Percentiles rank a stretch among this genome's conserved stretches.
Conservation (phyloP, 2,888 invertebrate species). For the Lycaena phlaeas region DNA sequence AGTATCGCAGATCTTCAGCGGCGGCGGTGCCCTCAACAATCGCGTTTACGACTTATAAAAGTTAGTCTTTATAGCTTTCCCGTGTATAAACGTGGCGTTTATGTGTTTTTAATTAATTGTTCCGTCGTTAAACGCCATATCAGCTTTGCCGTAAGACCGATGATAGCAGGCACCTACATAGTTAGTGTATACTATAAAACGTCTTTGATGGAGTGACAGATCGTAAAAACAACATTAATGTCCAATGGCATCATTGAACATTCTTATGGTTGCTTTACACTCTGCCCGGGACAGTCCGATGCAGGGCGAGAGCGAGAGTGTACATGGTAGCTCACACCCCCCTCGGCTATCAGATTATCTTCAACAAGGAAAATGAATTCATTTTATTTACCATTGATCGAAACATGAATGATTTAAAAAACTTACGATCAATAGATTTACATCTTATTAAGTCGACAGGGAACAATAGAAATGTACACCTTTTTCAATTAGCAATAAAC, state of each 20-base stretch:
- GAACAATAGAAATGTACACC: no score
- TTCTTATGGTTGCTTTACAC: background rate
- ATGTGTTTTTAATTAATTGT: conserved; percentile 72
- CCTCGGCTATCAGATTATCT: no score
- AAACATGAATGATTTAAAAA: no score
- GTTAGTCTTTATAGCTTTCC: conserved; percentile 70
- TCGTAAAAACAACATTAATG: conserved; percentile 38
- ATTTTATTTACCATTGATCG: no score
- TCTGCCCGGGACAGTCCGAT: no score
- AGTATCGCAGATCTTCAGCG: conserved; percentile 34
- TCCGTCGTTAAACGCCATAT: conserved; percentile 64
- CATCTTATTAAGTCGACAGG: no score
- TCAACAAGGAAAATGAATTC: no score
- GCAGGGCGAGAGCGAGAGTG: no score
- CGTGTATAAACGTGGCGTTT: conserved; percentile 71
- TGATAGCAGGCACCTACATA: conserved; percentile 54
- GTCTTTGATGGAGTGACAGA: conserved; percentile 48
- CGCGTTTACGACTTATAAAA: conserved; percentile 73
- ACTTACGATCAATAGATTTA: no score
- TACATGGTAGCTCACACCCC: no score
- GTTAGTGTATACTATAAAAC: conserved; percentile 61
- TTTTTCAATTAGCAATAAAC: no score
- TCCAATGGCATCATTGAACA: background rate
- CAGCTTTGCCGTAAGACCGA: conserved; percentile 48
- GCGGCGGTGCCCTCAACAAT: conserved; percentile 63